phyloP scores from a whole-genome alignment of 2,888 invertebrate genomes.

The Poecilobothrus nobilitatus region DNA sequence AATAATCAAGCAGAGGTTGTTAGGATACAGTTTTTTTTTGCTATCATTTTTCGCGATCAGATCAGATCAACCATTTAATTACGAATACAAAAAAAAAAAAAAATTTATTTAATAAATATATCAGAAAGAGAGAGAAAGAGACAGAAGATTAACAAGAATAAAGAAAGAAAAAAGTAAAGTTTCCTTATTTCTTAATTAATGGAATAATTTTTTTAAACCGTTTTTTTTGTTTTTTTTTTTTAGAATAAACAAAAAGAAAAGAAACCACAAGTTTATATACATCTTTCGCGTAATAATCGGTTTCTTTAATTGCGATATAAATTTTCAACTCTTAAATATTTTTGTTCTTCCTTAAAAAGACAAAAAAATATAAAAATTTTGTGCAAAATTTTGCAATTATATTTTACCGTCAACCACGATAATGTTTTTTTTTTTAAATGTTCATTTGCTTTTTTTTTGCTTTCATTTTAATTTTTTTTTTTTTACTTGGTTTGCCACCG shows the following conservation, averaged over 20 bases:
- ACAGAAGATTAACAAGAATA: no score
- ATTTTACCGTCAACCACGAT: neutral
- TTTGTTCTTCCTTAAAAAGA: neutral
- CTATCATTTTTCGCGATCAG: neutral
- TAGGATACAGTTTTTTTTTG: neutral
- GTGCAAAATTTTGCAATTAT: conserved; percentile 2
- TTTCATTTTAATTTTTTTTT: no score
- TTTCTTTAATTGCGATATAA: neutral
- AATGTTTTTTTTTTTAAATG: no score
- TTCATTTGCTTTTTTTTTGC: no score
- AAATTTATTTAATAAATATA: no score
- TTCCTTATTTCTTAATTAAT: neutral
- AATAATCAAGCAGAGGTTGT: no score
- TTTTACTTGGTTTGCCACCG: no score
- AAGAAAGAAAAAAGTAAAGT: no score
- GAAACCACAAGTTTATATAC: neutral
- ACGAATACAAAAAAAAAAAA: neutral
- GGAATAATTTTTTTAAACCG: neutral
- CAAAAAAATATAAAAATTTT: neutral
- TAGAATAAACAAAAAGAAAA: neutral
- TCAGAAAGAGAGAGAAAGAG: no score
- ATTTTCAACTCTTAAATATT: neutral
- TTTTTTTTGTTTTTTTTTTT: no score
- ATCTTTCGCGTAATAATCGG: neutral
- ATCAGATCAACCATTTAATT: conserved; percentile 1